Evolutionary conservation across 2,797 vertebrate genomes (phyloP), one percentile per base, ranked within the genome.

Genomic region (Halcyon smyrnensis): DNA sequence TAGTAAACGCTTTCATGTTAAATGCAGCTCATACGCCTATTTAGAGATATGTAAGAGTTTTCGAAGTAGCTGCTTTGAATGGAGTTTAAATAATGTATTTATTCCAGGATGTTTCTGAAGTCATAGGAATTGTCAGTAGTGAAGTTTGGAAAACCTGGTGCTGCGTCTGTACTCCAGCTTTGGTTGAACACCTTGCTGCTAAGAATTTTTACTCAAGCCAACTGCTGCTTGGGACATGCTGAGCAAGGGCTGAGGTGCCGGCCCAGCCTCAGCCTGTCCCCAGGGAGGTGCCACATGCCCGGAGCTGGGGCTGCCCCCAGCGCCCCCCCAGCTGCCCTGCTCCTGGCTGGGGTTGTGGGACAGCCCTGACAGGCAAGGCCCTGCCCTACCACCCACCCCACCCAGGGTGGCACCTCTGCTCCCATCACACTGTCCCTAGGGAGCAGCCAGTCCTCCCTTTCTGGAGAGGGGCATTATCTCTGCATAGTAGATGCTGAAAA

Each of bases 101-200:
- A n/a, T 56, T n/a, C 32, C 32, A 56, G 54, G 54, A n/a, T 51
- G 18, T 34, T 90, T 79, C 30, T 93, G 53, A 91, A 91, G 89
- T 45, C 0, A 0, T 13, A 83, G 67, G 8, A 67, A 64, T 45
- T 63, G 30, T 87, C 14, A 50, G 5, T 34, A 62, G 32, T 2
- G 5, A 87, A 46, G 25, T 62, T 11, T 41, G 43, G 30, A 69
- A 69, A 84, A 87, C 48, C 17, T 70, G 28, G 4, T 43, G 7
- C 50, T 81, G 41, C 45, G 43, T 53, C 41, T 69, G 21, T 60
- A 18, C 39, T 86, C 54, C 9, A 32, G 6, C 30, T 71, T 45
- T 51, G 8, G 24, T 34, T 59, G 48, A 62, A 34, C 8, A 13
- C 5, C 9, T 43, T 50, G 11, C 45, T 65, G 46, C 30, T 69